A percentile compares a stretch with the other conserved stretches of the same genome.
Conservation (phyloP, 2,113 vertebrate genomes). For the Microcebus ravelobensis region DNA sequence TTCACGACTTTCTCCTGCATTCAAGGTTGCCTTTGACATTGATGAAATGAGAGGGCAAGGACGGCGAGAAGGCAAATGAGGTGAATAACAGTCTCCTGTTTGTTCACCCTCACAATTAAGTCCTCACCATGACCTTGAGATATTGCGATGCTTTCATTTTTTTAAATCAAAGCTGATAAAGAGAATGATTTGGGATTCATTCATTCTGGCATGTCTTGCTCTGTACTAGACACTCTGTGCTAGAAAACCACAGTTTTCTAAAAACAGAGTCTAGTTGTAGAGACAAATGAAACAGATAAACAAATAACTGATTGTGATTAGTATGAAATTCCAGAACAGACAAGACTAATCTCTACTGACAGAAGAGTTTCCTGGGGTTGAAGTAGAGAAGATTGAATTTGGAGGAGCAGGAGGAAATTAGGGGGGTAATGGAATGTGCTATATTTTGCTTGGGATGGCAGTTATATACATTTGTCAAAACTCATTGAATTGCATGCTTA, state of each 20-base stretch:
- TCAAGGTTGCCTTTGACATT: background rate
- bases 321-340: background rate
- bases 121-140: background rate
- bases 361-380: background rate
- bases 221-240: background rate
- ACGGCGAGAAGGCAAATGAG: background rate
- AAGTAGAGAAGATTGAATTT: background rate
- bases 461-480: background rate
- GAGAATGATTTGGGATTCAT: background rate
- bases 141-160: background rate
- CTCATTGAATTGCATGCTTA: background rate
- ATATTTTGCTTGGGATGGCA: background rate
- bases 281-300: background rate
- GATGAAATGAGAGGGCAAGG: background rate
- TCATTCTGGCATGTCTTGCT: background rate
- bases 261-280: background rate
- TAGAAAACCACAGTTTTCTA: background rate
- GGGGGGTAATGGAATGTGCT: background rate
- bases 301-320: background rate
- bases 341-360: background rate
- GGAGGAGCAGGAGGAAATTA: background rate
- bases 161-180: slow-evolving; percentile 10
- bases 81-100: background rate
- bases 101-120: background rate
- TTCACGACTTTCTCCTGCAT: background rate